These are phyloP conservation scores for Trypoxylus dichotomus DNA, from an alignment of 1,140 invertebrate species.

Conservation along the genomic window DNA sequence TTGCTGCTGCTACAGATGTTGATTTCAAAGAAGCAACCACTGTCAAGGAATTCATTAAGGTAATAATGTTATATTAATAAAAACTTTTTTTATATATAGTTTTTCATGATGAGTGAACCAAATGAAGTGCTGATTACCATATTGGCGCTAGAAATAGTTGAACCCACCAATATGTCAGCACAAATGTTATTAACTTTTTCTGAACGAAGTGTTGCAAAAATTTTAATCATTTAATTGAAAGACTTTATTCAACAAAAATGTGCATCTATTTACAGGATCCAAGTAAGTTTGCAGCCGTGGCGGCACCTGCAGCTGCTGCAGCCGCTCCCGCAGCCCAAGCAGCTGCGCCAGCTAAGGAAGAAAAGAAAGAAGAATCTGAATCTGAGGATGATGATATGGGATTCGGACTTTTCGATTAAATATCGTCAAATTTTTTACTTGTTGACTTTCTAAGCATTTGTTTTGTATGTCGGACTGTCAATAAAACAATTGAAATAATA, in stretches of 20 bases:
- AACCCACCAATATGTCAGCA: conserved; percentile 50
- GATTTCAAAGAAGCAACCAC: conserved; percentile 92
- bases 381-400: conserved; percentile 96
- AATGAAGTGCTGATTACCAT: conserved; percentile 43
- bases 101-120: conserved; percentile 28
- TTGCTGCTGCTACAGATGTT: conserved; percentile 94
- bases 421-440: not conserved
- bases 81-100: conserved; percentile 1
- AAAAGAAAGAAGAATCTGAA: conserved; percentile 79
- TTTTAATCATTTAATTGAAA: not conserved
- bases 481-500: not conserved
- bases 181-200: conserved; percentile 37
- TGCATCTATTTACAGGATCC: conserved; percentile 72
- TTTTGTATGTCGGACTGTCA: conserved; percentile 45
- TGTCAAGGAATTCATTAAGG: conserved; percentile 89
- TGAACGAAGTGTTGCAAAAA: not conserved
- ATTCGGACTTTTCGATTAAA: conserved; percentile 93
- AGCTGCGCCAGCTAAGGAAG: conserved; percentile 63
- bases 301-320: conserved; percentile 63
- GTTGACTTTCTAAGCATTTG: conserved; percentile 36
- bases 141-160: conserved; percentile 55
- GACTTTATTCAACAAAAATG: conserved; percentile 26
- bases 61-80: conserved; percentile 44
- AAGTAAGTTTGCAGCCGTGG: conserved; percentile 78
- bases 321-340: conserved; percentile 64